Percentiles rank a stretch among this genome's conserved stretches.
phyloP scores from a whole-genome alignment of 2,113 vertebrate genomes.

The Hippocampus mohnikei region DNA sequence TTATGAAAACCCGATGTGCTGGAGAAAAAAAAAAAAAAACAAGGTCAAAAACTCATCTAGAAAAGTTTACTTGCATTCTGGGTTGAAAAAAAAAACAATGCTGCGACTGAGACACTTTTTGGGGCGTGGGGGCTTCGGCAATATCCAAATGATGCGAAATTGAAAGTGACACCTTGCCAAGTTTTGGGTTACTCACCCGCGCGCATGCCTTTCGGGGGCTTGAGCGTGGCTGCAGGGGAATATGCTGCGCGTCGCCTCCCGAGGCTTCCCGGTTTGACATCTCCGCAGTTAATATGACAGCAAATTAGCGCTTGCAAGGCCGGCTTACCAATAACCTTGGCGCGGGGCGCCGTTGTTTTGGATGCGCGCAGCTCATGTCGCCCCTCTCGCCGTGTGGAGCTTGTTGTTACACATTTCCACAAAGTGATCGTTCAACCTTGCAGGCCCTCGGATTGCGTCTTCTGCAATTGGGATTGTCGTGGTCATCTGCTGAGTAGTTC shows the following conservation, averaged over 20 bases:
- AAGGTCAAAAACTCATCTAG: no score
- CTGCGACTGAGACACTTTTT: conserved; percentile 19
- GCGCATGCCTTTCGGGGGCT: conserved; percentile 57
- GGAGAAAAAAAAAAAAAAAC: no score
- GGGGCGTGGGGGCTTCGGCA: conserved; percentile 26
- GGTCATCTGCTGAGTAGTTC: neutral
- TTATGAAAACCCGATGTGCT: no score
- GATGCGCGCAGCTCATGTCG: conserved; percentile 17
- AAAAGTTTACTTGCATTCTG: no score
- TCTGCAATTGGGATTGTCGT: conserved; percentile 29
- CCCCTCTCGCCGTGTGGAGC: conserved; percentile 8
- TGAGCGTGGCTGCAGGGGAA: conserved; percentile 39
- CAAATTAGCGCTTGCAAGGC: conserved; percentile 38
- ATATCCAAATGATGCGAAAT: conserved; percentile 36
- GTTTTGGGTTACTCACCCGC: conserved; percentile 56
- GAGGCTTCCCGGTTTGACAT: conserved; percentile 46
- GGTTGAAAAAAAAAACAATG: neutral
- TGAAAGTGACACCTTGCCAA: conserved; percentile 52
- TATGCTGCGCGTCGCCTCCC: conserved; percentile 36
- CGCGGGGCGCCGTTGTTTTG: conserved; percentile 27
- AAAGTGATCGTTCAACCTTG: conserved; percentile 39
- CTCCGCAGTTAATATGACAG: conserved; percentile 51
- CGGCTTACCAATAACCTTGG: conserved; percentile 37
- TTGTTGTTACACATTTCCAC: conserved; percentile 24
- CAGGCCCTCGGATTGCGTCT: conserved; percentile 24